Conservation (phyloP, 2,888 invertebrate genomes). For the Glyphotaelius pellucidus region DNA sequence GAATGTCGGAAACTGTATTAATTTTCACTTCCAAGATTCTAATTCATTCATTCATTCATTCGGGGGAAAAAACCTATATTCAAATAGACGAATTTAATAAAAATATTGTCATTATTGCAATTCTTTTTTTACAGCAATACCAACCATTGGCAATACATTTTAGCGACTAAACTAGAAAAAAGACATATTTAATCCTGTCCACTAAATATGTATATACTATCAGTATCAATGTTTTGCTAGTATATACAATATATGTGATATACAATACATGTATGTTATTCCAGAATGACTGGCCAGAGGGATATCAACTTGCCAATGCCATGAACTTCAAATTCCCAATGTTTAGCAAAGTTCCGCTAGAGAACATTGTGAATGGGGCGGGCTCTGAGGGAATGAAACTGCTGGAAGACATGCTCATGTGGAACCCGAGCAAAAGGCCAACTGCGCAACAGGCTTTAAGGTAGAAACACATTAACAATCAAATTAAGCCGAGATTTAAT, state of each 20-base stretch:
- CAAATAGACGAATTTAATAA: too few relatives aligned
- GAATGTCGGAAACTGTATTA: too few relatives aligned
- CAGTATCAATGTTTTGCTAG: neutral
- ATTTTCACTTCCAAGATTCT: too few relatives aligned
- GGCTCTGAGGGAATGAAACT: slow-evolving; percentile 89
- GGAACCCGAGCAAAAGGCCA: slow-evolving; percentile 95
- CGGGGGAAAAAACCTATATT: too few relatives aligned
- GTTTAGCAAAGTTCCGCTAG: slow-evolving; percentile 88
- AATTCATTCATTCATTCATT: too few relatives aligned
- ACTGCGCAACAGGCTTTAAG: slow-evolving; percentile 93
- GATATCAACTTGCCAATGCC: slow-evolving; percentile 92
- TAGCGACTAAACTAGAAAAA: too few relatives aligned
- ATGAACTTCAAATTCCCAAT: slow-evolving; percentile 98
- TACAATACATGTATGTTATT: neutral
- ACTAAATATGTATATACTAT: too few relatives aligned
- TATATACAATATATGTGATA: neutral
- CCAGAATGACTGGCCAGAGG: slow-evolving; percentile 95
- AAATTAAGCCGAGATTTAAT: neutral
- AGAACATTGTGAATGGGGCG: slow-evolving; percentile 89
- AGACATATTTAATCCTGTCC: too few relatives aligned
- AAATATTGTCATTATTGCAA: too few relatives aligned
- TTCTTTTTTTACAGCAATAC: too few relatives aligned
- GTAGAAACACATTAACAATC: slow-evolving; percentile 71
- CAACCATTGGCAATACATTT: neutral
- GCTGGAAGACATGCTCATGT: slow-evolving; percentile 90